A percentile compares a stretch with the other conserved stretches of the same genome.
phyloP scores from a whole-genome alignment of 2,113 vertebrate species.

The Drymodes brunneopygia region DNA sequence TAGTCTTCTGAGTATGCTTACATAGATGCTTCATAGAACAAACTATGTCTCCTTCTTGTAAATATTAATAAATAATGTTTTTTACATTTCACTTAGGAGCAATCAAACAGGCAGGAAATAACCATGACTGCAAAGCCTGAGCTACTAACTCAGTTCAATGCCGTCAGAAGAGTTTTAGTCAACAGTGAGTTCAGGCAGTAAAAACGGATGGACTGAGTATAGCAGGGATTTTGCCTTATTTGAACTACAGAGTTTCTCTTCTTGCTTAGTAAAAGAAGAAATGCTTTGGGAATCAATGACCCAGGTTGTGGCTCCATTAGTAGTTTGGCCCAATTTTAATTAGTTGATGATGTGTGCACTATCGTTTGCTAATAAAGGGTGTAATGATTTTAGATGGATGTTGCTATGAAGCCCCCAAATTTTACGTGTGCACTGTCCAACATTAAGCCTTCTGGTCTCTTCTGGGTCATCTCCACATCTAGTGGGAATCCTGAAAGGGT shows the following conservation, averaged over 20 bases:
- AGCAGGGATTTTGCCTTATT: not conserved
- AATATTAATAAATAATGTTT: conserved; percentile 8
- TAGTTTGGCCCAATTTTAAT: conserved; percentile 49
- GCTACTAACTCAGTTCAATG: not conserved
- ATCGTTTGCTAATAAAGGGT: conserved; percentile 43
- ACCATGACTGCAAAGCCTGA: not conserved
- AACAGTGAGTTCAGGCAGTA: not conserved
- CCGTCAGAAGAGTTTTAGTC: not conserved
- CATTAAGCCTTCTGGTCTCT: conserved; percentile 13
- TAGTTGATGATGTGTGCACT: conserved; percentile 36
- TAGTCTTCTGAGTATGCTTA: not conserved
- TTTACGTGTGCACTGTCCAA: not conserved
- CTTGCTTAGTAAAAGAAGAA: not conserved
- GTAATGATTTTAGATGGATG: conserved; percentile 23
- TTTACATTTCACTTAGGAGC: conserved; percentile 5
- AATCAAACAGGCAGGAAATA: not conserved
- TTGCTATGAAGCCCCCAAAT: conserved; percentile 4
- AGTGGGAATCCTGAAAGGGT: conserved; percentile 2
- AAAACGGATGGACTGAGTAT: not conserved
- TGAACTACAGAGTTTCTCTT: not conserved
- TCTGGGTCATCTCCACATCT: conserved; percentile 57
- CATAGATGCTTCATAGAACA: not conserved
- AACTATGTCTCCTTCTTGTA: not conserved
- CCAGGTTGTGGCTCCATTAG: conserved; percentile 33
- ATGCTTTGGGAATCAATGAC: conserved; percentile 34